Evolutionary conservation across 1,140 invertebrate species (phyloP), one percentile per base, ranked within the genome.

Genomic region (Sarcophaga peregrina): DNA sequence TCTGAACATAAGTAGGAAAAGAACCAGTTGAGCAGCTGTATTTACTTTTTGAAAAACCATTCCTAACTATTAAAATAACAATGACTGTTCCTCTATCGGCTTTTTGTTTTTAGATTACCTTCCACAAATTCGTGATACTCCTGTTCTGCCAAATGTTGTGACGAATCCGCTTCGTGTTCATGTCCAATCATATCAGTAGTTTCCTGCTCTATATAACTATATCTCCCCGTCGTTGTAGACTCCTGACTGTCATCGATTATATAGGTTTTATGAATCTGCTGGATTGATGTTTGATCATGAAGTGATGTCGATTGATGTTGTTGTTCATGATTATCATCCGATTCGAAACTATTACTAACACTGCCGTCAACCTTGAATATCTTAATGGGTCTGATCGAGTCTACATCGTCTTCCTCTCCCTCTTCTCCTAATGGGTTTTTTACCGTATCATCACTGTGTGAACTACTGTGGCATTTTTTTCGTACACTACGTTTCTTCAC

Each of bases 401-500:
- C 17, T 8, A 37, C 4, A 2, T 37, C 25, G 25, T 17, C 17
- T 0, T 20, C n/a, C 15, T 68, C 20, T 8, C 6, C 4, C 20
- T 68, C 4, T 68, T 4, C 62, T 0, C 62, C 62, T 37, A 37
- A 37, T 37, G 25, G 25, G 4, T 37, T 37, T 37, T 37, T 37
- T 37, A 37, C 25, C 4, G 25, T 37, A 4, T 37, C 25, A 37
- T 37, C 25, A 37, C 25, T 37, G 6, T 68, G 62, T 0, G 62
- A 68, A 8, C 20, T 20, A n/a, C 20, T 20, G 17, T n/a, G 58
- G 15, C 50, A 20, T 37, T 37, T 48, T 68, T 20, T 37, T 37
- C 45, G 45, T 8, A 76, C 74, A 6, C 20, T 9, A 15, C 88
- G 85, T 45, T 87, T 89, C 8, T 87, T 84, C 0, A 89, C 87